phyloP scores from a whole-genome alignment of 1,140 invertebrate species.

The Frieseomelitta varia region DNA sequence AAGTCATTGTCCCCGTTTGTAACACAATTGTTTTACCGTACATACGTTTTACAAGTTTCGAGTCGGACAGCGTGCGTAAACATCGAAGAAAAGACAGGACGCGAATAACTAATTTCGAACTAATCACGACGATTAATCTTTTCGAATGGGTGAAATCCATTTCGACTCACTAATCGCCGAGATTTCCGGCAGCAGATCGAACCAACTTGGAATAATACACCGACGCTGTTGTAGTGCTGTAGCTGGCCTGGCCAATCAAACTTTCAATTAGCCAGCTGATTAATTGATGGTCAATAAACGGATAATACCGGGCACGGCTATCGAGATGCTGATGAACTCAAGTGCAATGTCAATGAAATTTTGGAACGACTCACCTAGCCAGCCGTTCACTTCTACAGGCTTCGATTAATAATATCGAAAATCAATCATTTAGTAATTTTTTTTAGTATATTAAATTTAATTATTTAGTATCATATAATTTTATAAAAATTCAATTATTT shows the following conservation, averaged over 20 bases:
- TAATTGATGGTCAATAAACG: constrained; percentile 24
- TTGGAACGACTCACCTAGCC: not conserved
- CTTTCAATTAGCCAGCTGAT: constrained; percentile 33
- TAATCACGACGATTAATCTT: not conserved
- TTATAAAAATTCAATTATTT: too few relatives aligned
- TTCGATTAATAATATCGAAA: not conserved
- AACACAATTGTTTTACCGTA: not conserved
- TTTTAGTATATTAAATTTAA: too few relatives aligned
- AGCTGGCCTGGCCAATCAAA: constrained; percentile 14
- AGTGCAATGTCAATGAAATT: not conserved
- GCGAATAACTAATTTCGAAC: not conserved
- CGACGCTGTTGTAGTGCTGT: not conserved
- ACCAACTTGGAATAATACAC: not conserved
- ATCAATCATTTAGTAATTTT: too few relatives aligned
- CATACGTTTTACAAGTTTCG: not conserved
- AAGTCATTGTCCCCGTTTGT: not conserved
- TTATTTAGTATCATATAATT: too few relatives aligned
- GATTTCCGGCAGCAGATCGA: not conserved
- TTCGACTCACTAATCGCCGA: not conserved
- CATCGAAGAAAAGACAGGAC: not conserved
- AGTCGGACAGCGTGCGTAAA: not conserved
- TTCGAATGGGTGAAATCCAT: not conserved
- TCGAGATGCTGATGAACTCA: not conserved
- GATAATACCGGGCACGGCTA: not conserved
- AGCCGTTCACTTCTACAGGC: not conserved